Conservation (phyloP, 1,140 invertebrate species). For the Arion vulgaris region DNA sequence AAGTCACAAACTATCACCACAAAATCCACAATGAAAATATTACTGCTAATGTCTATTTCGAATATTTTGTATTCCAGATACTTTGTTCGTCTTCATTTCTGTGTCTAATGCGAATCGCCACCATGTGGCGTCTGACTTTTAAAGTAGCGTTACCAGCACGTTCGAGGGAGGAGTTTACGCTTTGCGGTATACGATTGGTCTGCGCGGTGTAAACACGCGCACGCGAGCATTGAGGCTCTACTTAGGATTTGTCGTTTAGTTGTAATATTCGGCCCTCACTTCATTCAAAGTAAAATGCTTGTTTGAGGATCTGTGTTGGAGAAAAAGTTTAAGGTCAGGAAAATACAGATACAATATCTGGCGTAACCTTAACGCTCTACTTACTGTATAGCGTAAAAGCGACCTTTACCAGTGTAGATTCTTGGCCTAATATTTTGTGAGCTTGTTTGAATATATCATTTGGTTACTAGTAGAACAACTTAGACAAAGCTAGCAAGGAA, state of each 20-base stretch:
- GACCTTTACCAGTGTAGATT: too few species aligned
- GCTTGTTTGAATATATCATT: too few species aligned
- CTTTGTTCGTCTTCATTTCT: neutral
- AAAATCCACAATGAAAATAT: neutral
- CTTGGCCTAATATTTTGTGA: too few species aligned
- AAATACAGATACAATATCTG: neutral
- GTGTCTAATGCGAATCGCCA: neutral
- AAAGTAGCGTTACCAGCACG: constrained; percentile 11
- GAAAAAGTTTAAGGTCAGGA: neutral
- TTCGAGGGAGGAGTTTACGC: neutral
- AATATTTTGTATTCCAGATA: neutral
- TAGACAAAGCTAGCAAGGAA: too few species aligned
- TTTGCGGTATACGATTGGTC: neutral
- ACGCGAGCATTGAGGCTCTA: neutral
- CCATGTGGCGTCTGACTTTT: neutral
- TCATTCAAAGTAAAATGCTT: neutral
- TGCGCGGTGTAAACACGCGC: neutral
- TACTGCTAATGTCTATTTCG: neutral
- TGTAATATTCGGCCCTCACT: neutral
- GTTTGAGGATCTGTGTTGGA: neutral
- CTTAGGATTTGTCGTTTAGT: neutral
- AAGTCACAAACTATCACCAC: neutral
- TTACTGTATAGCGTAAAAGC: too few species aligned
- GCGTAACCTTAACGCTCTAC: too few species aligned
- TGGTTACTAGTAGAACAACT: too few species aligned